A percentile compares a stretch with the other conserved stretches of the same genome.
These are phyloP conservation scores for Ypsolopha scabrella DNA, from an alignment of 2,888 invertebrate species.

Conservation along the genomic window DNA sequence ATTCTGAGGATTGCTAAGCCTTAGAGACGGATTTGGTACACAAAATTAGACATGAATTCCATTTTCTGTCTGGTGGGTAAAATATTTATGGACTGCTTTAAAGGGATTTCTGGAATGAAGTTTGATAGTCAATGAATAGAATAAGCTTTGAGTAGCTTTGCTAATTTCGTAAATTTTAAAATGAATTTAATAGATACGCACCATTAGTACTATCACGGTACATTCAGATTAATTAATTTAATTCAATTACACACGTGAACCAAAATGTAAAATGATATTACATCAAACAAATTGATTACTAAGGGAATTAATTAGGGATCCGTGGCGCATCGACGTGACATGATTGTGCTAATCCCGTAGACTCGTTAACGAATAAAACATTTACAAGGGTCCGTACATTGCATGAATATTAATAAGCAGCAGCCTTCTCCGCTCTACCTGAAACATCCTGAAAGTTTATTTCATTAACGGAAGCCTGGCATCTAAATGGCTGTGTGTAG, in stretches of 20 bases:
- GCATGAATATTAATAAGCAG: conserved; percentile 58
- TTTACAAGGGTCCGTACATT: conserved; percentile 38
- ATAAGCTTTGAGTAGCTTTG: too few species aligned
- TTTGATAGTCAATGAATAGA: background rate
- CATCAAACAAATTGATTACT: conserved; percentile 43
- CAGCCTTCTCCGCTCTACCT: conserved; percentile 45
- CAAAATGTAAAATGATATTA: background rate
- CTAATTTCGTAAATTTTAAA: too few species aligned
- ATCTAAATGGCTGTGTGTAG: background rate
- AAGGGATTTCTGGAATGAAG: conserved; percentile 7
- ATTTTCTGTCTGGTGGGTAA: too few species aligned
- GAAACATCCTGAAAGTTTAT: conserved; percentile 41
- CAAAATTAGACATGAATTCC: conserved; percentile 33
- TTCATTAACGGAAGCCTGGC: conserved; percentile 45
- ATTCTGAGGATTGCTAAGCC: conserved; percentile 24
- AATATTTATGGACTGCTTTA: too few species aligned
- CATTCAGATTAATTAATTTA: too few species aligned
- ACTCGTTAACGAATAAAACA: conserved; percentile 69
- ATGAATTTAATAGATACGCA: too few species aligned
- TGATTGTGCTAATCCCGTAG: conserved; percentile 58
- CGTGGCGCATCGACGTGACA: conserved; percentile 57
- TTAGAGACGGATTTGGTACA: conserved; percentile 26
- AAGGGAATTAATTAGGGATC: conserved; percentile 49
- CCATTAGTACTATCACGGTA: too few species aligned
- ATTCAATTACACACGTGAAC: too few species aligned